phyloP scores from a whole-genome alignment of 2,888 invertebrate species.

The Myopa tessellatipennis region DNA sequence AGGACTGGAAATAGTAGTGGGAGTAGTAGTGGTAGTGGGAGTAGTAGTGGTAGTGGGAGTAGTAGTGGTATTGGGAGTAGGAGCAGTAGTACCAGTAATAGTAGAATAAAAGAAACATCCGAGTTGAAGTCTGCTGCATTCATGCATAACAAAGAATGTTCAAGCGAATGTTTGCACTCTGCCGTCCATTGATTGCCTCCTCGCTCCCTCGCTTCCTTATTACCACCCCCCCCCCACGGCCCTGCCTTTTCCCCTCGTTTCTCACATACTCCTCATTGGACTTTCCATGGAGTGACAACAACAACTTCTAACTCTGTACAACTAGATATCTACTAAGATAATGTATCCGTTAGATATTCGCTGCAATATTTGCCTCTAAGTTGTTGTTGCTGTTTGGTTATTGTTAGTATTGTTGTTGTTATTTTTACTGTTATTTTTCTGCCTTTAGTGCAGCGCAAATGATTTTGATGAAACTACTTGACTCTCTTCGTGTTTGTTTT shows the following conservation, averaged over 20 bases:
- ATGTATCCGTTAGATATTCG: not conserved
- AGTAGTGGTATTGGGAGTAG: not conserved
- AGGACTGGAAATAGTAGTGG: not conserved
- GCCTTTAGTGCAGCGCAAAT: not conserved
- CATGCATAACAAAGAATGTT: constrained; percentile 33
- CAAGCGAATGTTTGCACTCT: constrained; percentile 28
- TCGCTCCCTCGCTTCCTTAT: too few relatives aligned
- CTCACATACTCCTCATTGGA: too few relatives aligned
- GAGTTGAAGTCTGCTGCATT: constrained; percentile 4
- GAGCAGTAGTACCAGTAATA: not conserved
- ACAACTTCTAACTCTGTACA: too few relatives aligned
- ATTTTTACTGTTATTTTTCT: not conserved
- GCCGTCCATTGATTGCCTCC: not conserved
- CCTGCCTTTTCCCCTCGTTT: too few relatives aligned
- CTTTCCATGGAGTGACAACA: too few relatives aligned
- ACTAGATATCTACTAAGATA: too few relatives aligned
- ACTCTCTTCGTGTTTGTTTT: not conserved
- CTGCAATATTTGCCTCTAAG: not conserved
- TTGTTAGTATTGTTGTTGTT: not conserved
- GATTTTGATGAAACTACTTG: not conserved
- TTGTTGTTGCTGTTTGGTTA: not conserved
- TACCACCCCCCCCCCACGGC: too few relatives aligned
- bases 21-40: not conserved
- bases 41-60: not conserved
- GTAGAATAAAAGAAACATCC: too few relatives aligned